A percentile compares a stretch with the other conserved stretches of the same genome.
phyloP scores from a whole-genome alignment of 2,797 vertebrate species.

The Pristis pectinata region DNA sequence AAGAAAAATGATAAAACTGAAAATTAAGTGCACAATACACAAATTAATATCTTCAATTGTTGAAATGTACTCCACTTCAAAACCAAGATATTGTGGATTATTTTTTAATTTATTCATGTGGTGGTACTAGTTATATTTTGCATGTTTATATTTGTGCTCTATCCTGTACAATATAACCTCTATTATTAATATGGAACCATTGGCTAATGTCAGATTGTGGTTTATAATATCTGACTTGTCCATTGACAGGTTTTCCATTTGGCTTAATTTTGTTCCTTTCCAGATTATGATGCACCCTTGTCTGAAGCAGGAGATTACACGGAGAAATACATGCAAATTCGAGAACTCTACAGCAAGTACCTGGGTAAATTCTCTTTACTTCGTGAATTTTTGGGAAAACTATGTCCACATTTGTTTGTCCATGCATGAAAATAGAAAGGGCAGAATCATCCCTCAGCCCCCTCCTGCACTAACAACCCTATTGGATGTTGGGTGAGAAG shows the following conservation, averaged over 20 bases:
- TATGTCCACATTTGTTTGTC: not conserved
- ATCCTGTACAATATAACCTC: not conserved
- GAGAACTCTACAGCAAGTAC: slow-evolving; percentile 67
- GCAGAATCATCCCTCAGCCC: not conserved
- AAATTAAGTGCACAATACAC: not conserved
- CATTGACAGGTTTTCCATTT: not conserved
- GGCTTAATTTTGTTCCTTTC: slow-evolving; percentile 43
- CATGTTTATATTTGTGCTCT: not conserved
- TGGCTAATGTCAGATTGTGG: not conserved
- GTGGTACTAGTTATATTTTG: not conserved
- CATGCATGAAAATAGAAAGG: not conserved
- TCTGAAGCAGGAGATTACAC: slow-evolving; percentile 91
- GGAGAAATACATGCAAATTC: slow-evolving; percentile 78
- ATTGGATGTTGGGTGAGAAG: not conserved
- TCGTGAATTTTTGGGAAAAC: not conserved
- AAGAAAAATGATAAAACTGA: not conserved
- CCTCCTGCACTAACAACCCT: not conserved
- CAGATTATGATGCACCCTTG: slow-evolving; percentile 88
- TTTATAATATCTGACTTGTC: slow-evolving; percentile 31
- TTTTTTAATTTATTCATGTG: not conserved
- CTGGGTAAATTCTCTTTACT: slow-evolving; percentile 58
- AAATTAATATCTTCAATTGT: not conserved
- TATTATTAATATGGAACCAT: not conserved
- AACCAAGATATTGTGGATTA: too few species aligned
- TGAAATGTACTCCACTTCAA: not conserved